A percentile compares a stretch with the other conserved stretches of the same genome.
These are phyloP conservation scores for Anniella stebbinsi DNA, from an alignment of 2,797 vertebrate genomes.

Conservation along the genomic window DNA sequence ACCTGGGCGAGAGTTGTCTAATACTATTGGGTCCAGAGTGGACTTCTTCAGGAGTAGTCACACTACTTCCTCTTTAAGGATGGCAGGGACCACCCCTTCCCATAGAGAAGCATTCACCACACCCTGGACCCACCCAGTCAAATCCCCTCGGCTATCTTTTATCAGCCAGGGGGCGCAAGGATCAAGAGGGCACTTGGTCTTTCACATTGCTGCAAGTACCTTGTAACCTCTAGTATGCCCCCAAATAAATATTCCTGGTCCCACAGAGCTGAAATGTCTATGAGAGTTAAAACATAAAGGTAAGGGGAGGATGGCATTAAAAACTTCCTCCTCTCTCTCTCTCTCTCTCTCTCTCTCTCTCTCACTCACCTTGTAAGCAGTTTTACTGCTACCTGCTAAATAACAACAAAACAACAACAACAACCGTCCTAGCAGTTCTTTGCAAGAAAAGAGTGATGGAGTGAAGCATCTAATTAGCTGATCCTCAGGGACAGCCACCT, in stretches of 20 bases:
- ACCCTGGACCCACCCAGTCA: too few species aligned
- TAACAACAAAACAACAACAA: slow-evolving; percentile 19
- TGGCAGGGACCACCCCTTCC: too few species aligned
- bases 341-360: slow-evolving; percentile 12
- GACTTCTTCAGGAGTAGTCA: too few species aligned
- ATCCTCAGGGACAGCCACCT: slow-evolving; percentile 47
- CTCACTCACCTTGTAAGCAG: slow-evolving; percentile 27
- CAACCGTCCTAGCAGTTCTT: slow-evolving; percentile 47
- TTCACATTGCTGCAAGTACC: too few species aligned
- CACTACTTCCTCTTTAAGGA: too few species aligned
- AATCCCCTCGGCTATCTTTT: too few species aligned
- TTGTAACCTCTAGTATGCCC: not conserved
- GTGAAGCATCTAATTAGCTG: not conserved
- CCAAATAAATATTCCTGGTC: rapidly evolving
- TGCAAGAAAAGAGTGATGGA: slow-evolving; percentile 33
- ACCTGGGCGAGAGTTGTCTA: too few species aligned
- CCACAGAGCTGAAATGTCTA: not conserved
- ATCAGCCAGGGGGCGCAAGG: too few species aligned
- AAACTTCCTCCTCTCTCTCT: slow-evolving; percentile 35
- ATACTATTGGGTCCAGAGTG: too few species aligned
- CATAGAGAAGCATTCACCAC: too few species aligned
- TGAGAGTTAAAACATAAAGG: rapidly evolving
- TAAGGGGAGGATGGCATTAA: slow-evolving; percentile 51
- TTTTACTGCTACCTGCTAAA: slow-evolving; percentile 37
- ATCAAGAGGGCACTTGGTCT: too few species aligned